Evolutionary conservation across 1,140 invertebrate genomes (phyloP).

Genomic region (Zaprionus kolodkinae): DNA sequence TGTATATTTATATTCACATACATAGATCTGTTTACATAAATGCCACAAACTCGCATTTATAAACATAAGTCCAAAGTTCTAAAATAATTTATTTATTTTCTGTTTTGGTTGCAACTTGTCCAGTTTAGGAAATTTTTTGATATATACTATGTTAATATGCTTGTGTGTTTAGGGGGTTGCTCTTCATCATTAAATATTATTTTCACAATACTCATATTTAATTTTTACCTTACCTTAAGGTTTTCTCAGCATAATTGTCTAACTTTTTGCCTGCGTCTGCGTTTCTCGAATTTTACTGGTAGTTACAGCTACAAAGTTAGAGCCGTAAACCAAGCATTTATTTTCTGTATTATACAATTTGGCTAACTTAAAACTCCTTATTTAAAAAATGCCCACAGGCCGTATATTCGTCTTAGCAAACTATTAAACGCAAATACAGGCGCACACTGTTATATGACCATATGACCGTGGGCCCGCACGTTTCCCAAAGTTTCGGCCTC

Average conservation of each 20-base stretch:
- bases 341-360: too few species aligned
- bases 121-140: background rate
- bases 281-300: background rate
- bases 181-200: background rate
- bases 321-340: background rate
- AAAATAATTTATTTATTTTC: too few species aligned
- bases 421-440: background rate
- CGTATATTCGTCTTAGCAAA: background rate
- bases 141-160: background rate
- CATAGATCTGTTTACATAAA: background rate
- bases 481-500: conserved; percentile 58
- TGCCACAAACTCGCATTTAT: too few species aligned
- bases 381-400: background rate
- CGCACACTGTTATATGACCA: conserved; percentile 15
- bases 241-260: background rate
- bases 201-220: background rate
- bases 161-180: conserved; percentile 18
- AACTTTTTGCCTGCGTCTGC: background rate
- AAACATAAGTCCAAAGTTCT: too few species aligned
- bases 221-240: background rate
- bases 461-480: conserved; percentile 23
- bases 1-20: background rate
- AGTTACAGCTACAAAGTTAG: background rate
- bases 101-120: background rate
- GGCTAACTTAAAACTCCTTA: too few species aligned